Base-by-base conservation (phyloP, 2,797 vertebrate species). In the Sardinella longiceps region DNA sequence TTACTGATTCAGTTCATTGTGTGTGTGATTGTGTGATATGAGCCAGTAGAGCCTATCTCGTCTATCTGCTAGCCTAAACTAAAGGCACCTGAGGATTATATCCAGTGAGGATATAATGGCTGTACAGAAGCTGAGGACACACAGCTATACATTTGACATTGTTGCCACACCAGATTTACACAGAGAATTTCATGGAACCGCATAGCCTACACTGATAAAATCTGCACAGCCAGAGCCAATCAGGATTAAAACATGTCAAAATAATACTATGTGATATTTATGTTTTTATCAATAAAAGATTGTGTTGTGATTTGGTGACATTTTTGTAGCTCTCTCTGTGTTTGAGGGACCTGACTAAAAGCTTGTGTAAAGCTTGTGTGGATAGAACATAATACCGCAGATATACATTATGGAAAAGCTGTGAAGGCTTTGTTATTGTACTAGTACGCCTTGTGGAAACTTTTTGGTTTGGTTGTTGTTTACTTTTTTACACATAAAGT, bases 1-100 rank as follows among this genome's bases (percentile, higher is more conserved):
- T 74, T 74, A 74, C 37, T 15, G 66, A 74, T 74, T 74, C 12
- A 74, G 66, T 74, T 37, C 39, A 15, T 77, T 77, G 33, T 77
- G 37, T 23, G 37, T 43, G 18, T 77, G 70, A 43, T 77, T 4
- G 7, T 77, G 37, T 39, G 37, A 77, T 77, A 77, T 28, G 4
- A 33, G 18, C 23, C 7, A 18, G 33, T 77, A 23, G 5, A 77
- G 70, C 39, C 70, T 77, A 43, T 14, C 63, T 33, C 33, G 28
- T 70, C 28, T 70, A 15, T 70, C 63, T 43, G 33, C 20, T 77
- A n/a, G n/a, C n/a, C n/a, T n/a, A 20, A 20, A 77, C 70, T 77
- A 43, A 77, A 43, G 33, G 39, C 7, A 77, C 5, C 70, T 23
- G 70, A n/a, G 70, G 70, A 77, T 77, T 39, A 77, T 39, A 33